These are phyloP conservation scores for Drosophila parabipectinata DNA, from an alignment of 1,140 invertebrate genomes.

Conservation along the genomic window DNA sequence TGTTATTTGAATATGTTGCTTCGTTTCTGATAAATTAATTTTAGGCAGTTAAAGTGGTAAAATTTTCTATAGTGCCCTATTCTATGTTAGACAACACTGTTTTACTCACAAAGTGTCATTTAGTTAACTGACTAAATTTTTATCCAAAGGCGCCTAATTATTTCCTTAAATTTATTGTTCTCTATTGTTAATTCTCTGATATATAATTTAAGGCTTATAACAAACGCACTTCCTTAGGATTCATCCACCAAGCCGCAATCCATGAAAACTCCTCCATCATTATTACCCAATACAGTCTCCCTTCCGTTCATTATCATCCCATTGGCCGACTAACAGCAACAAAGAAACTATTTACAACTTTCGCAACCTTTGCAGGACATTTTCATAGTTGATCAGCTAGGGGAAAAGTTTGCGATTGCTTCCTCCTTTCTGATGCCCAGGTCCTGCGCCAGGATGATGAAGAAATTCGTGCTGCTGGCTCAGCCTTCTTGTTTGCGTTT, in stretches of 20 bases:
- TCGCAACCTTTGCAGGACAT: slow-evolving; percentile 32
- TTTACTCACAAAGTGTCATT: too few species aligned
- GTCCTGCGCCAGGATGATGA: slow-evolving; percentile 40
- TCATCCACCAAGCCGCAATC: neutral
- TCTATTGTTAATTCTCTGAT: neutral
- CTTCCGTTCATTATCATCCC: neutral
- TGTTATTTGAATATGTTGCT: too few species aligned
- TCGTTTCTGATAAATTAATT: too few species aligned
- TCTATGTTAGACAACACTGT: too few species aligned
- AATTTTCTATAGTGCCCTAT: too few species aligned
- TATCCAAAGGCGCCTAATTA: too few species aligned
- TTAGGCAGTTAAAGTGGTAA: too few species aligned
- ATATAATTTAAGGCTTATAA: too few species aligned
- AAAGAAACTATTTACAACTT: slow-evolving; percentile 12
- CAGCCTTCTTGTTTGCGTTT: slow-evolving; percentile 64
- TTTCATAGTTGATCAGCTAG: slow-evolving; percentile 38
- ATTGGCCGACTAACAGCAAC: neutral
- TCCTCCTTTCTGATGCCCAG: slow-evolving; percentile 17
- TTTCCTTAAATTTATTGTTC: too few species aligned
- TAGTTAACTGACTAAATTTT: too few species aligned
- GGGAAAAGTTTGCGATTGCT: slow-evolving; percentile 28
- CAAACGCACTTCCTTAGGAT: too few species aligned
- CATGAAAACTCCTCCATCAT: neutral
- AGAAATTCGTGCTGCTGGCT: slow-evolving; percentile 58
- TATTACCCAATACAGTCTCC: neutral